Conservation (phyloP, 30 jellyfish, hydroid and myxozoan species). For the Mastigias papua region DNA sequence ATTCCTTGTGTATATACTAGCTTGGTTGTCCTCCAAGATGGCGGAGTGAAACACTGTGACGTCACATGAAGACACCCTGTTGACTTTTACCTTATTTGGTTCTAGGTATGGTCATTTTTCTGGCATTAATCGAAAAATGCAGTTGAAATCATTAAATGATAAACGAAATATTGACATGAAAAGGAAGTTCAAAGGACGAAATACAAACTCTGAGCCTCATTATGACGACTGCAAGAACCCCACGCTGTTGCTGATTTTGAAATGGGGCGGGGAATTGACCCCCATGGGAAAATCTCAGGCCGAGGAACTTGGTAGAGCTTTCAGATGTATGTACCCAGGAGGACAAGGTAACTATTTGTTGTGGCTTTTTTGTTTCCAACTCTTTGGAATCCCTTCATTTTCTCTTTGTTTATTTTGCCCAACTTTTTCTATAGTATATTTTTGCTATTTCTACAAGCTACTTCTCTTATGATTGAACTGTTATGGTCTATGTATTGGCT, state of each 20-base stretch:
- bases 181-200: constrained; percentile 90
- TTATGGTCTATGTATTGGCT: too few relatives aligned
- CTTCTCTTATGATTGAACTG: too few relatives aligned
- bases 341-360: constrained; percentile 84
- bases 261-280: constrained; percentile 99
- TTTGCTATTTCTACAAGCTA: too few relatives aligned
- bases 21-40: too few relatives aligned
- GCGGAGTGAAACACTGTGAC: too few relatives aligned
- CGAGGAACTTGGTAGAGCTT: constrained; percentile 95
- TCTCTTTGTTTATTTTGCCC: background rate
- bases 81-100: too few relatives aligned
- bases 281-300: constrained; percentile 97
- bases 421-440: too few relatives aligned
- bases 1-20: too few relatives aligned
- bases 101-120: constrained; percentile 96
- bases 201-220: constrained; percentile 74
- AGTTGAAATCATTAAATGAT: constrained; percentile 89
- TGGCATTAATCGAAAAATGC: constrained; percentile 96
- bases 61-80: too few relatives aligned
- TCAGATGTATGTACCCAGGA: constrained; percentile 96
- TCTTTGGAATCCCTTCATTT: background rate
- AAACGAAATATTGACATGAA: constrained; percentile 92
- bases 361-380: background rate
- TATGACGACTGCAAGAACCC: constrained; percentile 67
- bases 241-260: constrained; percentile 78